Base-by-base conservation (phyloP, 2,888 invertebrate genomes). In the Ophion obscuratus region DNA sequence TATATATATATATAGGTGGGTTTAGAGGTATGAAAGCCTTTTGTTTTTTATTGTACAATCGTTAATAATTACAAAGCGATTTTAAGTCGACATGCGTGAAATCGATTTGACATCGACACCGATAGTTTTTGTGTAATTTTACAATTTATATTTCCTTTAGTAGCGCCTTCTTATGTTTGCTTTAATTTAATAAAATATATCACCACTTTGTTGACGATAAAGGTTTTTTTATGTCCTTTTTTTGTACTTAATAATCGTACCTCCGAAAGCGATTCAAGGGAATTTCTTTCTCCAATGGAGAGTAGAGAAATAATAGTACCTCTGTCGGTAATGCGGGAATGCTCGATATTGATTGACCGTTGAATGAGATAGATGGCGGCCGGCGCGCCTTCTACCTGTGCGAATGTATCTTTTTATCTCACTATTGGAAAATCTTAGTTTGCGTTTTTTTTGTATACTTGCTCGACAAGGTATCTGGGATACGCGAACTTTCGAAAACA, bases 121-220 rank as follows among this genome's bases (percentile, higher is more conserved):
- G 76, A 86, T 88, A 85, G 88, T 86, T 88, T 91, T 92, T 90
- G 89, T 90, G 90, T 89, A 90, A 91, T 91, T 91, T 88, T 73
- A 10, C 57, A 17, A 67, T 70, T 53, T 73, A 76, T n/a, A 53
- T 61, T 61, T 14, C 47, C 20, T n/a, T 44, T 14, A n/a, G 14
- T 36, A 27, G 40, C 57, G 44, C 57, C 20, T 36, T n/a, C 6
- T 61, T 47, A 36, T 64, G 64, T 20, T 79, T 80, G 44, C 88
- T 84, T 87, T 91, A 90, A 91, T 90, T 92, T 91, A 93, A 92
- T 92, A 91, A 92, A 92, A 88, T 91, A 90, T 91, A 92, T 91
- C 87, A 88, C 88, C 89, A 90, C 88, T 88, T 90, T 91, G 91
- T 92, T 90, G 88, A 90, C 76, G 83, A 78, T 74, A 47, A 83